Evolutionary conservation across 1,140 invertebrate species (phyloP).

Genomic region (Physella acuta): DNA sequence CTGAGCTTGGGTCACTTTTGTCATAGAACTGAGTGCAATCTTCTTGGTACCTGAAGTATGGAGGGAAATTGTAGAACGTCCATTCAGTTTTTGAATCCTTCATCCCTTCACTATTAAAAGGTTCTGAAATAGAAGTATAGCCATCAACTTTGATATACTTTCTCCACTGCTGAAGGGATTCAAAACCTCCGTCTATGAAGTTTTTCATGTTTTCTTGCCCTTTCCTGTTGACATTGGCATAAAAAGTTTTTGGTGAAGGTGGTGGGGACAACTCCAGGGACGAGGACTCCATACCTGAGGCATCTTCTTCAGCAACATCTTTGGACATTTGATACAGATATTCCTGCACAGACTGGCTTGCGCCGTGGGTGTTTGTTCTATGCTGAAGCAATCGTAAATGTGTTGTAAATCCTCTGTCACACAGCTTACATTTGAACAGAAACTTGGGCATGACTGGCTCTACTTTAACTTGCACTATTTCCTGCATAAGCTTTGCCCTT

Average conservation of each 20-base stretch:
- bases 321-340: conserved; percentile 21
- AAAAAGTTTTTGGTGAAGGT: conserved; percentile 32
- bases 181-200: conserved; percentile 39
- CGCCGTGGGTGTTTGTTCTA: conserved; percentile 14
- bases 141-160: conserved; percentile 33
- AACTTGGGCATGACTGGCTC: not conserved
- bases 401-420: conserved; percentile 1
- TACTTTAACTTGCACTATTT: not conserved
- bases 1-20: too few relatives aligned
- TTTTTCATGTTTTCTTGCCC: conserved; percentile 38
- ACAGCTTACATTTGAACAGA: conserved; percentile 15
- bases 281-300: not conserved
- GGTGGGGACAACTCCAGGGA: conserved; percentile 21
- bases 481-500: not conserved
- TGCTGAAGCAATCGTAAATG: conserved; percentile 15
- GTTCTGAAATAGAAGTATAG: conserved; percentile 27
- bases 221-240: conserved; percentile 39
- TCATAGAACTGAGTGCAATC: conserved; percentile 20
- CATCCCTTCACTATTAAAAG: not conserved
- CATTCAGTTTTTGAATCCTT: conserved; percentile 27
- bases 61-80: conserved; percentile 46
- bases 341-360: conserved; percentile 19
- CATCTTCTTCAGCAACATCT: conserved; percentile 23
- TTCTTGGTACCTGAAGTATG: conserved; percentile 18
- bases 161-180: conserved; percentile 30